Percentiles rank a stretch among this genome's conserved stretches.
phyloP scores from a whole-genome alignment of 2,113 vertebrate genomes.

The Dasyornis broadbenti region DNA sequence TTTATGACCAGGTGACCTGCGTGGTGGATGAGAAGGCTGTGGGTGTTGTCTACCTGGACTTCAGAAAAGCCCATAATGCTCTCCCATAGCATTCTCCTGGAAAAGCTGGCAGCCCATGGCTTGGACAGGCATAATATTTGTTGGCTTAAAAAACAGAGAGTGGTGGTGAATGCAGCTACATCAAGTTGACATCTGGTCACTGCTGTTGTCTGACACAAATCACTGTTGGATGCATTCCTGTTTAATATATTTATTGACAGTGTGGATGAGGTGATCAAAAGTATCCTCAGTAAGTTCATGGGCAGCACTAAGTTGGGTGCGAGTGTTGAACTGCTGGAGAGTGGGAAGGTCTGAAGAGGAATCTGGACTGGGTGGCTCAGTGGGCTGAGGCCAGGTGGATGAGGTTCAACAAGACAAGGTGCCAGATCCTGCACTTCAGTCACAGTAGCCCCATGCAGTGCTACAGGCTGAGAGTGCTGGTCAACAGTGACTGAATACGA shows the following conservation, averaged over 20 bases:
- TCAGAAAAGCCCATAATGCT: not conserved
- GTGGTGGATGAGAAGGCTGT: not conserved
- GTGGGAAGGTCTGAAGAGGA: not conserved
- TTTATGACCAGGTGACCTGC: not conserved
- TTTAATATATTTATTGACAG: not conserved
- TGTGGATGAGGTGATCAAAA: not conserved
- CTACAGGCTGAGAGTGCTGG: not conserved
- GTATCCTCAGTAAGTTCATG: not conserved
- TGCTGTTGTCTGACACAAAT: not conserved
- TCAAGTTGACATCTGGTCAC: too few species aligned
- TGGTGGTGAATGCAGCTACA: not conserved
- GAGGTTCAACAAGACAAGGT: not conserved
- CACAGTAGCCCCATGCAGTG: not conserved
- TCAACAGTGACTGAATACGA: not conserved
- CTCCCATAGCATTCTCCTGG: not conserved
- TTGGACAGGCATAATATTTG: not conserved
- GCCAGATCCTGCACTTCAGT: not conserved
- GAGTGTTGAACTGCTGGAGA: not conserved
- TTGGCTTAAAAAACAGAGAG: not conserved
- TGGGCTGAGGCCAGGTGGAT: not conserved
- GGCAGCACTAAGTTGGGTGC: not conserved
- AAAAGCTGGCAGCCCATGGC: not conserved
- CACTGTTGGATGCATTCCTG: too few species aligned
- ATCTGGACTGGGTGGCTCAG: rapidly evolving
- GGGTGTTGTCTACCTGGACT: not conserved